These are phyloP conservation scores for Morphnarchus princeps DNA, from an alignment of 2,113 vertebrate species.

Conservation along the genomic window DNA sequence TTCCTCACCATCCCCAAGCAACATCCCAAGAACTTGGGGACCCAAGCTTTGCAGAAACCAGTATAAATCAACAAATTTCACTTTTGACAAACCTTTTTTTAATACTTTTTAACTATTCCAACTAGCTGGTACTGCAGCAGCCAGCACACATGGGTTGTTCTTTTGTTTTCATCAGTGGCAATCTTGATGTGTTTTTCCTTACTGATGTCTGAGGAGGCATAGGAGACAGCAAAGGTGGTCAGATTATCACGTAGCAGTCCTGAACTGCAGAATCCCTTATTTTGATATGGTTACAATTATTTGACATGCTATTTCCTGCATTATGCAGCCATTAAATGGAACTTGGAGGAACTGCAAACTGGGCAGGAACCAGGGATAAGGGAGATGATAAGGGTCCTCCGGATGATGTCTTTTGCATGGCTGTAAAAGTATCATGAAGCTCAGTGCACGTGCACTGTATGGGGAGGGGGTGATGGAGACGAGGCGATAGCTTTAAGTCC, in stretches of 20 bases:
- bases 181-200: not conserved
- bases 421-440: not conserved
- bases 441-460: not conserved
- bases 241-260: not conserved
- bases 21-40: not conserved
- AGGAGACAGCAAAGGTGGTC: not conserved
- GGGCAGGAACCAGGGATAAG: not conserved
- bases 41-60: not conserved
- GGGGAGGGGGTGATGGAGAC: not conserved
- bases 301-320: not conserved
- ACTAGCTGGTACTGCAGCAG: not conserved
- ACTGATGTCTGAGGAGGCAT: not conserved
- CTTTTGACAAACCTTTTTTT: not conserved
- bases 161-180: not conserved
- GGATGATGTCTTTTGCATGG: not conserved
- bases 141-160: not conserved
- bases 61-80: not conserved
- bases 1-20: not conserved
- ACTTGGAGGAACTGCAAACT: not conserved
- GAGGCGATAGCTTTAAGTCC: not conserved
- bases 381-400: not conserved
- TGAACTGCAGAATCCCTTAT: not conserved
- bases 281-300: not conserved
- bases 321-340: not conserved
- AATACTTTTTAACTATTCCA: not conserved